Evolutionary conservation across 1,140 invertebrate genomes (phyloP), one percentile per base, ranked within the genome.

Genomic region (Thaumetopoea pityocampa): DNA sequence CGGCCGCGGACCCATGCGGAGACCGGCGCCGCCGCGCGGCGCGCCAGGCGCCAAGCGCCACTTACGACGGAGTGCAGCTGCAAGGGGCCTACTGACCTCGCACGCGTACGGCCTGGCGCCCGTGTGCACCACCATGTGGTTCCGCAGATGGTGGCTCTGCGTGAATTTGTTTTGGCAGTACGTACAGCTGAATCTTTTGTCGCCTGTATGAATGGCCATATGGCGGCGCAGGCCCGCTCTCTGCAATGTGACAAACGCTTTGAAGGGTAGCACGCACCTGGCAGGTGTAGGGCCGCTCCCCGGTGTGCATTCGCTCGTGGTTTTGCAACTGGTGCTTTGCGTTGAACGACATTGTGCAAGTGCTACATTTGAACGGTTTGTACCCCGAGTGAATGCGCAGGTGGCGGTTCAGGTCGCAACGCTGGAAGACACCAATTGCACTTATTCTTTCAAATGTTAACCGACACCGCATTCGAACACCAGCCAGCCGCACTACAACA

Each of bases 81-180:
- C n/a, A 12, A 37, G 15, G 4, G 7, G 23, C 24, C 19, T 29
- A 58, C 60, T 54, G 48, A 65, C 61, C 61, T 65, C 38, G 74
- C 93, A 94, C 15, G 86, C 82, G 67, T 91, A 94, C 1, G 92
- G 92, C 51, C 90, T 90, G 79, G 93, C 92, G n/a, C 92, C 92
- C 27, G 78, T 86, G 65, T 92, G 91, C 22, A 88, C 90, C 52
- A 90, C 64, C 49, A 72, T 86, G 66, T 95, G 93, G 9, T 91
- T 94, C 85, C 93, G 94, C 26, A 96, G 79, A 80, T 96, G 93
- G 85, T 95, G 93, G 56, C 91, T 92, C 20, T 92, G 92, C 10
- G 91, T 91, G 72, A 96, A 95, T 3, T 90, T 87, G 81, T 93
- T 94, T 14, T 88, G 88, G 78, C 87, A 88, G 23, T 84, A 80